Base-by-base conservation (phyloP, 2,888 invertebrate species). In the Acanthopleura granulata region DNA sequence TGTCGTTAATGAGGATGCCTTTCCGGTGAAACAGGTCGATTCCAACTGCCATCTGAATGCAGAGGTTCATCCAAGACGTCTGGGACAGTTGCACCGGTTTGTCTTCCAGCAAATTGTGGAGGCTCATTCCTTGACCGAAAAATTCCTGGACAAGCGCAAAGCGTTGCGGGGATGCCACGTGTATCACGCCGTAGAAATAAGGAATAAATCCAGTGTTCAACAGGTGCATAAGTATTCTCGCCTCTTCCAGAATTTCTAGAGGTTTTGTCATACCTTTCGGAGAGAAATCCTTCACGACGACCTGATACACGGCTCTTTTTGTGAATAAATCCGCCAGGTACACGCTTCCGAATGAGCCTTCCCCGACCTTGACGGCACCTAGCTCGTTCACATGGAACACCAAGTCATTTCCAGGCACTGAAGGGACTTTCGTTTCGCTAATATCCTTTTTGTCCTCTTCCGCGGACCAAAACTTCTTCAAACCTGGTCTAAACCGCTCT, bases 1-100 rank as follows among this genome's bases (percentile, higher is more conserved):
- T 71, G 49, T 71, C 71, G 71, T 71, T 71, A 3, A 71, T 71
- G 50, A 71, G 40, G 49, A 49, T 49, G 9, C 50, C 50, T n/a
- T 71, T 40, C 49, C 25, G 40, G 49, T 71, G 71, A 49, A 71
- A 49, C 40, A 40, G 1, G 49, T 40, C 71, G 18, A 71, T 27
- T 22, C 71, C 71, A 4, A 49, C 22, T 9, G 49, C 71, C 16
- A 71, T 27, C 25, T 71, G 71, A 49, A 49, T 14, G 71, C 71
- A 71, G 15, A 71, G 16, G n/a, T 49, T 49, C 18, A 71, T 1
- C 71, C 71, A 71, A 49, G 40, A 71, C 15, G 18, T 40, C 25
- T 71, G 71, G 15, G 50, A 71, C 18, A 71, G 49, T 49, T 14
- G 49, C 16, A 49, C 1, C 3, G 71, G n/a, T n/a, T 71, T 40